Base-by-base conservation (phyloP, 2,113 vertebrate species). In the Cynocephalus volans region DNA sequence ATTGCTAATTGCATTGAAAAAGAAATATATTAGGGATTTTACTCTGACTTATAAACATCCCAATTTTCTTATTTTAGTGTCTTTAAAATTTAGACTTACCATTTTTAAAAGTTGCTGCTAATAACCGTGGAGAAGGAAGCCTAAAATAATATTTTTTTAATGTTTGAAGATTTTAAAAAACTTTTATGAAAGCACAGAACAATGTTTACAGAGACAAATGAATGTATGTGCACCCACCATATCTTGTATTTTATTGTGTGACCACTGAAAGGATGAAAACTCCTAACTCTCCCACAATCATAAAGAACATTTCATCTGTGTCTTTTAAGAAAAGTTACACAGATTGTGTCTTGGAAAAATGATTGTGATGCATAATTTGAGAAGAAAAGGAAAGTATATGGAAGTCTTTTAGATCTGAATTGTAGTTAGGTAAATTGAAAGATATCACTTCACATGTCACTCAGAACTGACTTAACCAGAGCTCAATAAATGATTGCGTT, bases 161-260 rank as follows among this genome's bases (percentile, higher is more conserved):
- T 33, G 6, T 52, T 79, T 52, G 31, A 84, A 84, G n/a, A 82
- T 54, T 64, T 85, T 72, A 26, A 45, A 23, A 88, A 70, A n/a
- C 7, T 23, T 23, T 41, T 50, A 91, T 85, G 95, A 79, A 95
- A 95, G n/a, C 17, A 76, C 52, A 92, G 72, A 73, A 36, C 1
- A n/a, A 70, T 33, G 26, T 90, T 65, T 69, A 76, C 8, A 70
- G 13, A 72, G 36, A 72, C 62, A 54, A 82, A 62, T 48, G 1
- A 67, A 76, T 50, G 1, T 8, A 48, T 88, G 23, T 73, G 18
- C 1, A 50, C 8, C 21, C 7, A 50, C 9, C 21, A 4, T 52
- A 36, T 41, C 24, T 64, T 69, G 4, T 9, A 75, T 24, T 84
- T 88, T 36, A 41, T 60, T 77, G n/a, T 79, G 72, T 94, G 41